Evolutionary conservation across 2,888 invertebrate species (phyloP).

Genomic region (Tuberolachnus salignus): DNA sequence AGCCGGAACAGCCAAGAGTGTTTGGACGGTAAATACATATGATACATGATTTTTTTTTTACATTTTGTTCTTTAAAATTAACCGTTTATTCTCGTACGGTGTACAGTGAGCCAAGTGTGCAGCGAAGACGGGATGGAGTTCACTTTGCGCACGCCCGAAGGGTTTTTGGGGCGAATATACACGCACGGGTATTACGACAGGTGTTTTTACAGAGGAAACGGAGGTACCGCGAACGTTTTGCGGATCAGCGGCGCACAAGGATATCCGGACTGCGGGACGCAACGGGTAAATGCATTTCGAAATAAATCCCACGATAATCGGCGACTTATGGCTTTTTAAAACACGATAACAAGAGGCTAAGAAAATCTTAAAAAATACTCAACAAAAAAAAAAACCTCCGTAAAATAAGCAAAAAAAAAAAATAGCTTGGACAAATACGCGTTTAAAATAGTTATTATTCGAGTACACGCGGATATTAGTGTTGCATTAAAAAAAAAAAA

Average conservation of each 20-base stretch:
- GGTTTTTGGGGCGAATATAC: constrained; percentile 87
- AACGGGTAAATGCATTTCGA: constrained; percentile 68
- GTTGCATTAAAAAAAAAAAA: no score
- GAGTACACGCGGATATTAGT: no score
- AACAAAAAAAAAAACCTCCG: no score
- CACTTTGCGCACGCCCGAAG: constrained; percentile 84
- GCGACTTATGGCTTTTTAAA: no score
- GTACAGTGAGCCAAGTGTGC: constrained; percentile 85
- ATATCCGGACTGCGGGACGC: constrained; percentile 92
- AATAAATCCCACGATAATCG: no score
- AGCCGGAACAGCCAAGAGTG: constrained; percentile 79
- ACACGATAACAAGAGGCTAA: no score
- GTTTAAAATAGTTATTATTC: no score
- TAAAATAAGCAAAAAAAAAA: no score
- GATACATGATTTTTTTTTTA: no score
- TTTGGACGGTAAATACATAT: constrained; percentile 74
- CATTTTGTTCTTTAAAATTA: no score
- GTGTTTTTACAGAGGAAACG: constrained; percentile 90
- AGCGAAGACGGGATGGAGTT: constrained; percentile 95
- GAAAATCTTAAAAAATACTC: no score
- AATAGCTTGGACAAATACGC: no score
- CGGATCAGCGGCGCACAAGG: constrained; percentile 88
- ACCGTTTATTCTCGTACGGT: not conserved
- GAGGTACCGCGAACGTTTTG: constrained; percentile 80
- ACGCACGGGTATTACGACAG: constrained; percentile 89